Conservation (phyloP, 2,888 invertebrate species). For the Augiades crinisus region DNA sequence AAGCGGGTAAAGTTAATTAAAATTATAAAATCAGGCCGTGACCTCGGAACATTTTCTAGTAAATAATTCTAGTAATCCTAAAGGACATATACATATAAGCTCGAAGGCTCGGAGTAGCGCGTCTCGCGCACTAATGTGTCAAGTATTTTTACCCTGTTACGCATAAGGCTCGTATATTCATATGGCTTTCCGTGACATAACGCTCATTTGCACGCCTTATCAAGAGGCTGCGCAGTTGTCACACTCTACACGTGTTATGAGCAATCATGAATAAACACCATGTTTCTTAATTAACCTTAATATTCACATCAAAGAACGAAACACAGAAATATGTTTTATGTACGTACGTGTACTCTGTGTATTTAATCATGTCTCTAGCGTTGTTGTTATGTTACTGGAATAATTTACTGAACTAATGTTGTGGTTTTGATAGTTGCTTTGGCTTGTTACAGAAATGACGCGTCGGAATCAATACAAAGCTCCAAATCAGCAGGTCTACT, state of each 20-base stretch:
- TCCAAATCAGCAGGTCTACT: slow-evolving; percentile 76
- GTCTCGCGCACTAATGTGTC: slow-evolving; percentile 15
- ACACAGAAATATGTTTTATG: background rate
- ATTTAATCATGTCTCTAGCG: background rate
- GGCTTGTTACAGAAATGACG: slow-evolving; percentile 62
- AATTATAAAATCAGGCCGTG: background rate
- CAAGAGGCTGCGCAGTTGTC: slow-evolving; percentile 9
- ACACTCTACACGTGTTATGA: slow-evolving; percentile 17
- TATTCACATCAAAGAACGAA: slow-evolving; percentile 11
- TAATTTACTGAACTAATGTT: too few relatives aligned
- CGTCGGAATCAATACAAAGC: slow-evolving; percentile 78
- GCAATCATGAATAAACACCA: slow-evolving; percentile 20
- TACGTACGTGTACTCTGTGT: background rate
- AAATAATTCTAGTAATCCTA: slow-evolving; percentile 9
- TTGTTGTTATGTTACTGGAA: background rate
- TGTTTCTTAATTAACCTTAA: slow-evolving; percentile 21
- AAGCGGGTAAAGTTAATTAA: background rate
- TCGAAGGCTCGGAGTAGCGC: background rate
- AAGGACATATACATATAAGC: slow-evolving; percentile 9
- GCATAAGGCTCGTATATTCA: slow-evolving; percentile 9
- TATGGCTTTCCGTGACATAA: slow-evolving; percentile 20
- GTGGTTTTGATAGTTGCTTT: slow-evolving; percentile 18
- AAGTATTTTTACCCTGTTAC: slow-evolving; percentile 23
- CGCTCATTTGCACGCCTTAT: slow-evolving; percentile 20
- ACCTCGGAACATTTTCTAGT: slow-evolving; percentile 1